Conservation (phyloP, 2,888 invertebrate genomes). For the Caenorhabditis japonica region DNA sequence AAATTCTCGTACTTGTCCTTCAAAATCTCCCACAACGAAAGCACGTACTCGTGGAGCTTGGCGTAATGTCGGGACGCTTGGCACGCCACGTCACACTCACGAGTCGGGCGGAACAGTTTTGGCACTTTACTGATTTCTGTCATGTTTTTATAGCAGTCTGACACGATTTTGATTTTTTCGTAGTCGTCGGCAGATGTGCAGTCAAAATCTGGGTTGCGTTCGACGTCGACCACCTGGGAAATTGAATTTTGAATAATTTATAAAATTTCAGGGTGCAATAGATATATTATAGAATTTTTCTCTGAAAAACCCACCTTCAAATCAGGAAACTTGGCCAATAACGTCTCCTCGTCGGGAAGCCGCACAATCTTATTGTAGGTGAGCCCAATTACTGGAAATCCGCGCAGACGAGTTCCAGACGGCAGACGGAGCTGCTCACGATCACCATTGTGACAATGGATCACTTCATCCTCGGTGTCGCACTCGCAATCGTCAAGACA, state of each 20-base stretch:
- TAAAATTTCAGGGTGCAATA: neutral
- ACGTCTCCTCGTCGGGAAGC: constrained; percentile 68
- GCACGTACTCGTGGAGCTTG: constrained; percentile 69
- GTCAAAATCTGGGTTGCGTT: constrained; percentile 71
- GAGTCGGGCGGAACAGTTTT: constrained; percentile 58
- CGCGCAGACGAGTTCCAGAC: constrained; percentile 64
- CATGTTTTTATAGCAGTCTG: constrained; percentile 65
- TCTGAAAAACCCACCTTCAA: constrained; percentile 56
- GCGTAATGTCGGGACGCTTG: constrained; percentile 65
- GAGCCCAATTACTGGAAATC: constrained; percentile 70
- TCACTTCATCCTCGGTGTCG: constrained; percentile 72
- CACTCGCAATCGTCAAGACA: constrained; percentile 73
- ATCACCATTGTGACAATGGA: constrained; percentile 73
- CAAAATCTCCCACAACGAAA: constrained; percentile 68
- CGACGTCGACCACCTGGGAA: constrained; percentile 70
- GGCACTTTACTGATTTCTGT: constrained; percentile 62
- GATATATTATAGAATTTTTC: neutral
- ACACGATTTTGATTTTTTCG: constrained; percentile 61
- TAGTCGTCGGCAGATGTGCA: constrained; percentile 64
- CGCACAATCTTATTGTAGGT: constrained; percentile 67
- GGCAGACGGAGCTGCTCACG: constrained; percentile 65
- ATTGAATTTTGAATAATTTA: neutral
- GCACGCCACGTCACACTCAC: constrained; percentile 69
- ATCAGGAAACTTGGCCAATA: constrained; percentile 71
- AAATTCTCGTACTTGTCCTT: constrained; percentile 65